phyloP scores from a whole-genome alignment of 2,113 vertebrate species.

The Tenebrosternarchus preto region DNA sequence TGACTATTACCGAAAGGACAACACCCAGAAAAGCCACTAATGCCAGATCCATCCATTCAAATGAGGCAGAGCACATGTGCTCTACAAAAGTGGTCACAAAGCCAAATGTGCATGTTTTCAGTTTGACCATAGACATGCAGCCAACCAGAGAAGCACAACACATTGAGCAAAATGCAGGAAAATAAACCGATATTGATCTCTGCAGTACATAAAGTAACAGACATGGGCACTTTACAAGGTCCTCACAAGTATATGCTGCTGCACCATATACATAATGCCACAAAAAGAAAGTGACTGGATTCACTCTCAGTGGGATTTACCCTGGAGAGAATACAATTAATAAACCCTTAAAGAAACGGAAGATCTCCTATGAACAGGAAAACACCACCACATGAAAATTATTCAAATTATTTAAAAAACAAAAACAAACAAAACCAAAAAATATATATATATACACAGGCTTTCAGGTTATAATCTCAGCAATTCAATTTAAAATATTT shows the following conservation, averaged over 20 bases:
- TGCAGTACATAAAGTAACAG: neutral
- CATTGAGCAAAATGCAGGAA: neutral
- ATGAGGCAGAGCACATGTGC: neutral
- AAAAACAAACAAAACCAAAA: slow-evolving; percentile 1
- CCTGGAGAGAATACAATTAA: slow-evolving; percentile 23
- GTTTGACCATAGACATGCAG: neutral
- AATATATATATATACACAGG: slow-evolving; percentile 38
- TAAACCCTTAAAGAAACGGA: slow-evolving; percentile 32
- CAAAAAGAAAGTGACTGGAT: neutral
- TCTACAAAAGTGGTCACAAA: neutral
- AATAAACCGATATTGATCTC: neutral
- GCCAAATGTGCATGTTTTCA: neutral
- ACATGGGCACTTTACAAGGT: neutral
- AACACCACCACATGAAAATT: slow-evolving; percentile 30
- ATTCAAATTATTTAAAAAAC: neutral
- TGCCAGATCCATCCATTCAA: slow-evolving; percentile 2
- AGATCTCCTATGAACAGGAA: slow-evolving; percentile 1
- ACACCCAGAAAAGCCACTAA: slow-evolving; percentile 19
- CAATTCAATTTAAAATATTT: slow-evolving; percentile 19
- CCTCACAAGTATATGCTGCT: neutral
- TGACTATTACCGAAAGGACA: slow-evolving; percentile 11
- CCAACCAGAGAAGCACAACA: neutral
- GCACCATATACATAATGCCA: neutral
- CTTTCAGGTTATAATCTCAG: slow-evolving; percentile 31
- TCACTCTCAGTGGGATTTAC: neutral